Conservation (phyloP, 2,888 invertebrate genomes). For the Orthosia incerta region DNA sequence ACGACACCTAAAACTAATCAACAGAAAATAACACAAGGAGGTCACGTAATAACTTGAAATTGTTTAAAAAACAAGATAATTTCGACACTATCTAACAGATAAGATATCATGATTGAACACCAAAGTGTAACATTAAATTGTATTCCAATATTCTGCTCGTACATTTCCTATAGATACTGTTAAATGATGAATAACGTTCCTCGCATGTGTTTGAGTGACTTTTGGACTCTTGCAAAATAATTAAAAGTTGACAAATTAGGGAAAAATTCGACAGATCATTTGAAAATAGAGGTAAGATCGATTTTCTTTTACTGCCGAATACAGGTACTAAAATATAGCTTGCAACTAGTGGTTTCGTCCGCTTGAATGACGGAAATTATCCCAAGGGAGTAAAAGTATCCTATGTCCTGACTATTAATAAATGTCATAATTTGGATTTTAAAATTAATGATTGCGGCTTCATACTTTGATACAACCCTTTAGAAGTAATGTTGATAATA, state of each 20-base stretch:
- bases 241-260: neutral
- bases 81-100: constrained; percentile 56
- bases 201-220: neutral
- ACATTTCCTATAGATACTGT: constrained; percentile 38
- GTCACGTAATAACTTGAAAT: constrained; percentile 65
- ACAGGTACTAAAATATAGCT: too few relatives aligned
- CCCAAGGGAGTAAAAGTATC: too few relatives aligned
- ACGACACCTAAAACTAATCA: constrained; percentile 41
- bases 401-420: too few relatives aligned
- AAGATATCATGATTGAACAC: constrained; percentile 63
- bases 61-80: constrained; percentile 68
- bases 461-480: too few relatives aligned
- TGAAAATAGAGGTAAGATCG: too few relatives aligned
- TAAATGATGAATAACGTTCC: neutral
- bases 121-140: constrained; percentile 36
- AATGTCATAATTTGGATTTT: too few relatives aligned
- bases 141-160: constrained; percentile 30
- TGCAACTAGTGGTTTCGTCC: too few relatives aligned
- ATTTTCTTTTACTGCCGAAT: too few relatives aligned
- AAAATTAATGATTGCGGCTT: too few relatives aligned
- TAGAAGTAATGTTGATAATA: neutral
- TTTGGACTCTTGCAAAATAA: constrained; percentile 19
- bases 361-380: too few relatives aligned
- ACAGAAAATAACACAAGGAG: constrained; percentile 55
- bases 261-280: neutral